Evolutionary conservation across 2,888 invertebrate genomes (phyloP).

Genomic region (Cryptophagus acutangulus): DNA sequence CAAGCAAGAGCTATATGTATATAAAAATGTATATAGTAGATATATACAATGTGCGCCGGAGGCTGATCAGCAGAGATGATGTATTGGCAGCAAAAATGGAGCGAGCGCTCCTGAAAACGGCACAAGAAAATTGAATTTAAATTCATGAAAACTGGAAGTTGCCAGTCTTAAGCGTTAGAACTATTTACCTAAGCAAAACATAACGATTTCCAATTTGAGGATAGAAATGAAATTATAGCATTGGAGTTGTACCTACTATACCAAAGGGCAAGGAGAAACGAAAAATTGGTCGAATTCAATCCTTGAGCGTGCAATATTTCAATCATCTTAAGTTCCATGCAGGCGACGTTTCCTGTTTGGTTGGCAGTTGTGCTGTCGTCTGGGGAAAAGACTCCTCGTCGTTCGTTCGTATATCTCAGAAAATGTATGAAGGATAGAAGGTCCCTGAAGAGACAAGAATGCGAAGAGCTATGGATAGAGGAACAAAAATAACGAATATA

Average conservation of each 20-base stretch:
- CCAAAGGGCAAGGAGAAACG: conserved; percentile 34
- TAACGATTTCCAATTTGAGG: neutral
- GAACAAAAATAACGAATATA: conserved; percentile 46
- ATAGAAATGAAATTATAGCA: neutral
- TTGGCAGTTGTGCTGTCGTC: conserved; percentile 39
- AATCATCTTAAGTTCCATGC: conserved; percentile 42
- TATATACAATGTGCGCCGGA: conserved; percentile 6
- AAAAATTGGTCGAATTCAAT: conserved; percentile 47
- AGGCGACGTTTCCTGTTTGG: conserved; percentile 47
- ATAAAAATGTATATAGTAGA: conserved; percentile 3
- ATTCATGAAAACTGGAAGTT: conserved; percentile 47
- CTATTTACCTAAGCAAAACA: conserved; percentile 3
- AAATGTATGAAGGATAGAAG: conserved; percentile 47
- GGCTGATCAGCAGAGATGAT: conserved; percentile 35
- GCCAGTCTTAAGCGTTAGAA: conserved; percentile 19
- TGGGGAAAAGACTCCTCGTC: conserved; percentile 44
- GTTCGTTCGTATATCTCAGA: conserved; percentile 36
- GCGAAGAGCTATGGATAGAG: conserved; percentile 43
- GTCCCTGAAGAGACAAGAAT: conserved; percentile 47
- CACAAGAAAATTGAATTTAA: conserved; percentile 47
- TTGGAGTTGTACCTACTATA: conserved; percentile 12
- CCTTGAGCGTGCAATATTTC: conserved; percentile 48
- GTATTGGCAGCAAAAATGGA: conserved; percentile 38
- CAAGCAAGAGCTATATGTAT: too few species aligned
- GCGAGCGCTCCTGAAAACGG: conserved; percentile 38